Base-by-base conservation (phyloP, 1,140 invertebrate genomes). In the Hirudo medicinalis region DNA sequence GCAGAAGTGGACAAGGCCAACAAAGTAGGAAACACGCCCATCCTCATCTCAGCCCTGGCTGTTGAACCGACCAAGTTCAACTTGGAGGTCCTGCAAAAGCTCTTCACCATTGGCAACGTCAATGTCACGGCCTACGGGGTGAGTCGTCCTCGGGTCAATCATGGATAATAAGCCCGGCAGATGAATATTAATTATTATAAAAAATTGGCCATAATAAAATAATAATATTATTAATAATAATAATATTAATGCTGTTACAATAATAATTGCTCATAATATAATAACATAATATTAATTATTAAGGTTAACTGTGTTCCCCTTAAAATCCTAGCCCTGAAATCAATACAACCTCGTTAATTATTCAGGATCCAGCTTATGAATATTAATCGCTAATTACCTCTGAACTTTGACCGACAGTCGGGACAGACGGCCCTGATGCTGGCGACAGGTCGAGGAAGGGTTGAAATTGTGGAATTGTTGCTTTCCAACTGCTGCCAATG, bases 341-440 rank as follows among this genome's bases (percentile, higher is more conserved):
- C n/a, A n/a, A n/a, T n/a, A n/a, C n/a, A n/a, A 36, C 2, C 32
- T 36, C 32, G 32, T 36, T 36, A 49, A 49, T 49, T 17, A 49
- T 49, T 49, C 43, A 36, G 6, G 6, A 36, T 36, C 2, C 2
- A 13, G 2, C 5, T 63, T 32, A 27, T 27, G 25, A 63, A 63
- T 63, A 63, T 67, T 43, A 67, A n/a, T n/a, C n/a, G n/a, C n/a
- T n/a, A n/a, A 36, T 67, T 67, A 32, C 15, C 66, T 54, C 9
- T 49, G 22, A 63, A 8, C n/a, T 32, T 32, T 66, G 54, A 36
- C 25, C n/a, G 4, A 25, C 70, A 82, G 81, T 79, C 80, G 81
- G 90, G 91, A 32, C 92, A 95, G 84, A 95, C 92, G 71, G 91
- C 92, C 8, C 80, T 95, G 75, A 94, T 96, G 92, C 82, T 96